Evolutionary conservation across 2,888 invertebrate genomes (phyloP), one percentile per base, ranked within the genome.

Genomic region (Micropterix aruncella): DNA sequence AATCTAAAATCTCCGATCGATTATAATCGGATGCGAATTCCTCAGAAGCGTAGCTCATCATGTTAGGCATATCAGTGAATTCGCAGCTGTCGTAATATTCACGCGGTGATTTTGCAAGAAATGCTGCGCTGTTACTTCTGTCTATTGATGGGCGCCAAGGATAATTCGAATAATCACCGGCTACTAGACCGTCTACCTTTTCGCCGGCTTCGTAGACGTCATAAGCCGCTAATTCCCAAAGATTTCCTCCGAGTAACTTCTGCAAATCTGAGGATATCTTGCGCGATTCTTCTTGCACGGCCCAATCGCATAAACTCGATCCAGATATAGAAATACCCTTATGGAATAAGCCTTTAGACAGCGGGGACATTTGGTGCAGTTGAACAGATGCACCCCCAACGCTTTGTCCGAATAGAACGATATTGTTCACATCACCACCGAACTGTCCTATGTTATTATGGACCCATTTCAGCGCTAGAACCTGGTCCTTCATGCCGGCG

Each of bases 351-450:
- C 66, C 65, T 53, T 57, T 59, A 1, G 69, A 65, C 58, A 66
- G 57, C 1, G 66, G 63, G 2, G 69, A 68, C 2, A 67, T 14
- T 14, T 67, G 38, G 44, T 68, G 69, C 37, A 61, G 66, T 18
- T 60, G 48, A 1, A 67, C 66, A 1, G 69, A 60, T 0, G 67
- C 61, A 0, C 67, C 57, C 0, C 70, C 70, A n/a, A 69, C 70
- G 39, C 68, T 69, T 53, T 66, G 67, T 3, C 70, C 69, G 45
- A 69, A 69, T 42, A 69, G 54, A 0, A 67, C 67, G 0, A 69
- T 54, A 47, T 63, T 60, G 17, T 65, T 56, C 1, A 66, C 65
- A 52, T 70, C 62, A 3, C 69, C 70, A 43, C 65, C 66, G 42
- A 70, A 69, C 0, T 49, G 56, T 50, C 48, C 53, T 2, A 69